Conservation (phyloP, 2,113 vertebrate species). For the Centropus bengalensis region DNA sequence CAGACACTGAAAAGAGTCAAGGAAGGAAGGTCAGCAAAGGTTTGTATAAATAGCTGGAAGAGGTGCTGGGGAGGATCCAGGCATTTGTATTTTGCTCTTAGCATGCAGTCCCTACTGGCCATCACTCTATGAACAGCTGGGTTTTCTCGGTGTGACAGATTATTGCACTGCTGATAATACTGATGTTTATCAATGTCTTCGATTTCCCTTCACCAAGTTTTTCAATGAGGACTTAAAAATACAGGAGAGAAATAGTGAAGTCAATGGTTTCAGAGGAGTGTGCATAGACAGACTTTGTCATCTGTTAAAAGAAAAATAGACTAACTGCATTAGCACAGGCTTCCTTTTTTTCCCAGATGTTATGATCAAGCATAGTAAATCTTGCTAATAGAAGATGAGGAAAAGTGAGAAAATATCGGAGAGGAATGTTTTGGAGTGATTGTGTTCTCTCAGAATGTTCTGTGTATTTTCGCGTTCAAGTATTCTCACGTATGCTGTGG, state of each 20-base stretch:
- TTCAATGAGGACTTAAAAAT: background rate
- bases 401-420: background rate
- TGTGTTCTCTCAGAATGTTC: background rate
- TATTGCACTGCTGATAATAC: background rate
- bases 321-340: background rate
- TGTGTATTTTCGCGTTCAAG: background rate
- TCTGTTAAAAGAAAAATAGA: background rate
- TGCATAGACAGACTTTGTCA: background rate
- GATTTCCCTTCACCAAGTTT: background rate
- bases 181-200: background rate
- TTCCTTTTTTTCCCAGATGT: background rate
- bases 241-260: background rate
- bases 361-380: background rate
- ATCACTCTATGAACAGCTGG: background rate
- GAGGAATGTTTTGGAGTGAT: background rate
- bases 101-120: background rate
- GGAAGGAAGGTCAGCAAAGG: background rate
- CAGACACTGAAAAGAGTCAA: background rate
- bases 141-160: background rate
- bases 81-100: background rate
- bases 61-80: background rate
- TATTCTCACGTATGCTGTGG: background rate
- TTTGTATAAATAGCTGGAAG: background rate
- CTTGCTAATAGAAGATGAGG: background rate
- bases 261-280: background rate